Evolutionary conservation across 2,797 vertebrate genomes (phyloP).

Genomic region (Potorous gilbertii): DNA sequence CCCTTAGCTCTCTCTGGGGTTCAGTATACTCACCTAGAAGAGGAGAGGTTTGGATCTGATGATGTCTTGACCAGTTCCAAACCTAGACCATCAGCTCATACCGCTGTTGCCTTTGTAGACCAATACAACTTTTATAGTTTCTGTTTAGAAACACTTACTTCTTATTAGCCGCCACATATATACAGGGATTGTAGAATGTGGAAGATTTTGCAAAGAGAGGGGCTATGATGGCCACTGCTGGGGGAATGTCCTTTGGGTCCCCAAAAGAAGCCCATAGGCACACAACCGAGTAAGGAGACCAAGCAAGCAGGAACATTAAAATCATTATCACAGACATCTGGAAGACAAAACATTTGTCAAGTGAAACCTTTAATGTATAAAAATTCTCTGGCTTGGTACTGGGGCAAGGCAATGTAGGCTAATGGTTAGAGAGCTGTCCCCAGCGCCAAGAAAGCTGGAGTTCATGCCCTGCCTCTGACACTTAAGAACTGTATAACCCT

Average conservation of each 20-base stretch:
- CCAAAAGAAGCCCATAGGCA: slow-evolving; percentile 98
- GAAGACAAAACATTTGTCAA: slow-evolving; percentile 55
- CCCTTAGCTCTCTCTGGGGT: neutral
- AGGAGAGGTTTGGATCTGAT: neutral
- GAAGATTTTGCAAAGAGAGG: slow-evolving; percentile 98
- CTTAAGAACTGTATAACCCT: neutral
- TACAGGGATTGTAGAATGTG: slow-evolving; percentile 98
- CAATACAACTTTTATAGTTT: neutral
- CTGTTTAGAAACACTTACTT: slow-evolving; percentile 87
- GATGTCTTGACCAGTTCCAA: neutral
- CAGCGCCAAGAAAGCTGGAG: neutral
- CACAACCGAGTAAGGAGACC: slow-evolving; percentile 97
- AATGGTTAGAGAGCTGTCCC: neutral
- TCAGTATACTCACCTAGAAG: neutral
- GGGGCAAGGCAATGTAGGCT: neutral
- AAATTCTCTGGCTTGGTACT: slow-evolving; percentile 4
- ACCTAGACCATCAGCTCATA: neutral
- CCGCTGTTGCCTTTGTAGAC: neutral
- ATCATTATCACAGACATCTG: slow-evolving; percentile 99
- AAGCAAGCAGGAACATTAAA: slow-evolving; percentile 96
- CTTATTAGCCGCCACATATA: slow-evolving; percentile 97
- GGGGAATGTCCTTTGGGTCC: slow-evolving; percentile 92
- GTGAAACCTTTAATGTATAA: neutral
- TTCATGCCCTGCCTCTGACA: neutral
- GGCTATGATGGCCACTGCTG: slow-evolving; percentile 95